Evolutionary conservation across 2,888 invertebrate genomes (phyloP).

Genomic region (Tinea trinotella): DNA sequence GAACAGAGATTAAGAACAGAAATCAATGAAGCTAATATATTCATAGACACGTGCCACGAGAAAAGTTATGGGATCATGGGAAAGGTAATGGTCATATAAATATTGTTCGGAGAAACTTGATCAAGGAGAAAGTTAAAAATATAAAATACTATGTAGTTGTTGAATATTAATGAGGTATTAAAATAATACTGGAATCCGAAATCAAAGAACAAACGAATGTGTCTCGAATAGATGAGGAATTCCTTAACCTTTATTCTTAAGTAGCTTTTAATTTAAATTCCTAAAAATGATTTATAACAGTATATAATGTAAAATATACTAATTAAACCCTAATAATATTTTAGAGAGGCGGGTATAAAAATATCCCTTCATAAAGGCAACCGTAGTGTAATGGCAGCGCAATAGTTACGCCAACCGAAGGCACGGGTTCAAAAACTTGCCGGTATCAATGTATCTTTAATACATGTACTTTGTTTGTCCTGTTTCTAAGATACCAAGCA

Average conservation of each 20-base stretch:
- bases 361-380: too few species aligned
- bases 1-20: constrained; percentile 4
- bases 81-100: constrained; percentile 31
- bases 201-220: constrained; percentile 1
- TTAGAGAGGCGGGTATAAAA: too few species aligned
- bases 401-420: too few species aligned
- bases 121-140: constrained; percentile 19
- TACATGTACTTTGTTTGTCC: too few species aligned
- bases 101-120: constrained; percentile 20
- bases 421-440: too few species aligned
- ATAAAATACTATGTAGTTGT: constrained; percentile 15
- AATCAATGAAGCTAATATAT: constrained; percentile 30
- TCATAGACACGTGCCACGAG: constrained; percentile 35
- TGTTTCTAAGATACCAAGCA: too few species aligned
- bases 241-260: not conserved
- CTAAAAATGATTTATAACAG: too few species aligned
- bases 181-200: constrained; percentile 1
- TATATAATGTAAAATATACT: too few species aligned
- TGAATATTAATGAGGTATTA: constrained; percentile 12
- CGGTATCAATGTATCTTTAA: too few species aligned
- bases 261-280: not conserved
- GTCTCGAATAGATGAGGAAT: not conserved
- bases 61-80: constrained; percentile 31
- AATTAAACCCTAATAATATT: too few species aligned
- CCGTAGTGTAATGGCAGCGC: too few species aligned